Percentiles rank a stretch among this genome's conserved stretches.
Conservation (phyloP, 2,888 invertebrate genomes). For the Epiblema foenella region DNA sequence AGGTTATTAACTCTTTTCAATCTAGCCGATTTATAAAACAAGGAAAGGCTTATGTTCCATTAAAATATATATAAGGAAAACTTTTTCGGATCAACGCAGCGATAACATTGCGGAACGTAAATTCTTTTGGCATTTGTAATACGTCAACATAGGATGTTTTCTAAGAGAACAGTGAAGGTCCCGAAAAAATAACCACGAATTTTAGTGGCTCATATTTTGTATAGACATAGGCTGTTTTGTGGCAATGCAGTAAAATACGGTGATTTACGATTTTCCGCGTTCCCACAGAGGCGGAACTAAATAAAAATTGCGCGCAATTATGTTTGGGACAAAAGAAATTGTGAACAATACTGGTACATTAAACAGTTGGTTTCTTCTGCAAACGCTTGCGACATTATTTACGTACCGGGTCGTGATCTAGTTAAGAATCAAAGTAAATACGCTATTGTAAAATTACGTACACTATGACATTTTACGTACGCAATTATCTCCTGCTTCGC, state of each 20-base stretch:
- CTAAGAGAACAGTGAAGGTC: not conserved
- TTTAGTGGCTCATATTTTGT: not conserved
- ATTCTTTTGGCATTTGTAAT: constrained; percentile 1
- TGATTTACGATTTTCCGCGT: constrained; percentile 43
- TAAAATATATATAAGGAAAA: not conserved
- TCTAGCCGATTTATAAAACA: not conserved
- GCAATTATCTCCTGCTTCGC: too few relatives aligned
- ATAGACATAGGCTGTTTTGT: constrained; percentile 35
- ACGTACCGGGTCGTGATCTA: not conserved
- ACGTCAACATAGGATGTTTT: constrained; percentile 1
- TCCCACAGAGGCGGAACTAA: constrained; percentile 37
- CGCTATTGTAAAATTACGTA: not conserved
- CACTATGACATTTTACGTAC: too few relatives aligned
- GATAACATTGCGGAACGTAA: not conserved
- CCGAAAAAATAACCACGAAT: constrained; percentile 2
- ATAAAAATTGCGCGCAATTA: constrained; percentile 40
- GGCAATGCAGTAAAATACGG: constrained; percentile 25
- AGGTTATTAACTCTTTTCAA: constrained; percentile 12
- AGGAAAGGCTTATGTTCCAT: not conserved
- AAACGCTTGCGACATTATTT: not conserved
- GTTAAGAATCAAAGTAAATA: constrained; percentile 4
- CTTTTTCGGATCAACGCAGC: not conserved
- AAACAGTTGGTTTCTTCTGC: constrained; percentile 9
- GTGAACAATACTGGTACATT: constrained; percentile 6
- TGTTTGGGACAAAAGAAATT: constrained; percentile 41